Evolutionary conservation across 2,888 invertebrate genomes (phyloP).

Genomic region (Lymantria dispar): DNA sequence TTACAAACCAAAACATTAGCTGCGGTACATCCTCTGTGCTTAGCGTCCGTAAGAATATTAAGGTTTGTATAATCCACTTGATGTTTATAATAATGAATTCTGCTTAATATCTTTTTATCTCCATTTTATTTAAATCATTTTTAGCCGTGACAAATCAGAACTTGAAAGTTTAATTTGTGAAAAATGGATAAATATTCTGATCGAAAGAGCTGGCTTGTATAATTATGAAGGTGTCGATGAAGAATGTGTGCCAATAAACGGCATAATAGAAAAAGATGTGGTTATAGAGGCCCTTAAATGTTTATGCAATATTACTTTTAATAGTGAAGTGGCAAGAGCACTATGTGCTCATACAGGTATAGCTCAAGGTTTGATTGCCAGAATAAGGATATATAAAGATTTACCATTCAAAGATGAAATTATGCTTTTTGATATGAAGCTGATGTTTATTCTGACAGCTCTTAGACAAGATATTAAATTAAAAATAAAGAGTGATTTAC

Average conservation of each 20-base stretch:
- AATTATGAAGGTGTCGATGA: slow-evolving; percentile 62
- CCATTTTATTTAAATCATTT: not conserved
- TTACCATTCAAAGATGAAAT: slow-evolving; percentile 86
- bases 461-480: slow-evolving; percentile 86
- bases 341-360: slow-evolving; percentile 82
- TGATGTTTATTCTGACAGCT: slow-evolving; percentile 94
- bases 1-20: slow-evolving; percentile 74
- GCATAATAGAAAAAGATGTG: slow-evolving; percentile 75
- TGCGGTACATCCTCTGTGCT: slow-evolving; percentile 76
- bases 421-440: slow-evolving; percentile 93
- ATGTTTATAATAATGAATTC: not conserved
- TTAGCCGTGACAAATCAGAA: slow-evolving; percentile 89
- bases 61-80: slow-evolving; percentile 72
- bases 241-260: slow-evolving; percentile 52
- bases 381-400: slow-evolving; percentile 86
- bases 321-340: slow-evolving; percentile 76
- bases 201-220: slow-evolving; percentile 85
- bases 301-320: slow-evolving; percentile 93
- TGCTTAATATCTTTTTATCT: not conserved
- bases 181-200: slow-evolving; percentile 85
- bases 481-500: slow-evolving; percentile 85
- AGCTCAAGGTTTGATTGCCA: slow-evolving; percentile 87
- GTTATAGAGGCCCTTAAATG: slow-evolving; percentile 92
- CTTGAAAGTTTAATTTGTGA: slow-evolving; percentile 86
- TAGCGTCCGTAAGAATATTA: slow-evolving; percentile 84